Evolutionary conservation across 2,797 vertebrate species (phyloP).

Genomic region (Xerus rutilus): DNA sequence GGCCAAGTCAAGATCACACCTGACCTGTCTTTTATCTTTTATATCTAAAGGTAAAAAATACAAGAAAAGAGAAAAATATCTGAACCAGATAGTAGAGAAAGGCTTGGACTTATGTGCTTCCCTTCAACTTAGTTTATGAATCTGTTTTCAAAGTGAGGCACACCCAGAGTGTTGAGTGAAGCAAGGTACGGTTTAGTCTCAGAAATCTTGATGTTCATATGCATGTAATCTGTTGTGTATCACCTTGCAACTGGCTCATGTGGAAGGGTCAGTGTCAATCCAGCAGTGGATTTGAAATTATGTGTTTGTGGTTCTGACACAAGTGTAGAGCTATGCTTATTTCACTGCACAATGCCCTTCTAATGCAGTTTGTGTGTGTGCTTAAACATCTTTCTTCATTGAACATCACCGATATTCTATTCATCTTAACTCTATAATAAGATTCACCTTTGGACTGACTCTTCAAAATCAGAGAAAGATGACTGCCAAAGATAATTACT

Average conservation of each 20-base stretch:
- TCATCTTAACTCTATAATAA: conserved; percentile 39
- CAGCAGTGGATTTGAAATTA: background rate
- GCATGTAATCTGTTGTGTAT: background rate
- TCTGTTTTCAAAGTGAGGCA: conserved; percentile 21
- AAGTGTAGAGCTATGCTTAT: background rate
- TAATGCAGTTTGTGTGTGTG: background rate
- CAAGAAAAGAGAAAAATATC: conserved; percentile 49
- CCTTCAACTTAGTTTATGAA: background rate
- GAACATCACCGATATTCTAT: conserved; percentile 1
- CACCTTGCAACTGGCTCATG: background rate
- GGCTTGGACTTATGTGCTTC: background rate
- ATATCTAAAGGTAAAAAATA: background rate
- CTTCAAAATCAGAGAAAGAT: conserved; percentile 51
- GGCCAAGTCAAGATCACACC: background rate
- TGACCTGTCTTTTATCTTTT: conserved; percentile 20
- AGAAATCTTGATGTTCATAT: background rate
- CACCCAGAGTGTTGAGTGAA: background rate
- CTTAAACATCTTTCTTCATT: conserved; percentile 15
- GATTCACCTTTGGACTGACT: background rate
- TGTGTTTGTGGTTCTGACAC: background rate
- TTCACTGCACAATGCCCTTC: background rate
- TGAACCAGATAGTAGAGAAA: conserved; percentile 27
- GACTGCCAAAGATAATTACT: conserved; percentile 69
- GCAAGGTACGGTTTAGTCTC: background rate
- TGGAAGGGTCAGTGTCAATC: background rate